Evolutionary conservation across 2,888 invertebrate genomes (phyloP).

Genomic region (Holacanthella duospinosa): DNA sequence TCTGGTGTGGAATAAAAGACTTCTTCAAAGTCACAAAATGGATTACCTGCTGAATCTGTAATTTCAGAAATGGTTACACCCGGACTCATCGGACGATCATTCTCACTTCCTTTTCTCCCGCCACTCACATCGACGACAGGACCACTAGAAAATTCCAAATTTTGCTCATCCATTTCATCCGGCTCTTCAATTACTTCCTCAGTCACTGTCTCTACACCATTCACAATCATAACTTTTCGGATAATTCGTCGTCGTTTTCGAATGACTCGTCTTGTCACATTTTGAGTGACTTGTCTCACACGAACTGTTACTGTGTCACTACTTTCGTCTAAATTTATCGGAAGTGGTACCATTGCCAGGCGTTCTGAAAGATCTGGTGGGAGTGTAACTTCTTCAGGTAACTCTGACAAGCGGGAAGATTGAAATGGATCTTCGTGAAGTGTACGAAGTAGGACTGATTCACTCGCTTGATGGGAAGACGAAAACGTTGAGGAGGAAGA

Average conservation of each 20-base stretch:
- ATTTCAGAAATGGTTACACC: slow-evolving; percentile 11
- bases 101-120: too few relatives aligned
- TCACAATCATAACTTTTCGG: slow-evolving; percentile 61
- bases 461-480: not conserved
- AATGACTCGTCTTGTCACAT: slow-evolving; percentile 65
- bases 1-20: too few relatives aligned
- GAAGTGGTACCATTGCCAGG: not conserved
- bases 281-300: slow-evolving; percentile 68
- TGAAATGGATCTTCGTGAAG: not conserved
- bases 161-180: slow-evolving; percentile 53
- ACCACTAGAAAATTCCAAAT: slow-evolving; percentile 28
- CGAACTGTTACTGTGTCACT: slow-evolving; percentile 53
- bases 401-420: not conserved
- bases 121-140: slow-evolving; percentile 25
- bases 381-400: too few relatives aligned
- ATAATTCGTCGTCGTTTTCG: slow-evolving; percentile 64
- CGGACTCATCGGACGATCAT: not conserved
- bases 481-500: not conserved
- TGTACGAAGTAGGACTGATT: not conserved
- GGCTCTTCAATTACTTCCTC: slow-evolving; percentile 79
- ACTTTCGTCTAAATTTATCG: not conserved
- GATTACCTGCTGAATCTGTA: too few relatives aligned
- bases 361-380: not conserved
- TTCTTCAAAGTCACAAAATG: too few relatives aligned
- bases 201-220: slow-evolving; percentile 71